Evolutionary conservation across 2,888 invertebrate genomes (phyloP), one percentile per base, ranked within the genome.

Genomic region (Danaus chrysippus): DNA sequence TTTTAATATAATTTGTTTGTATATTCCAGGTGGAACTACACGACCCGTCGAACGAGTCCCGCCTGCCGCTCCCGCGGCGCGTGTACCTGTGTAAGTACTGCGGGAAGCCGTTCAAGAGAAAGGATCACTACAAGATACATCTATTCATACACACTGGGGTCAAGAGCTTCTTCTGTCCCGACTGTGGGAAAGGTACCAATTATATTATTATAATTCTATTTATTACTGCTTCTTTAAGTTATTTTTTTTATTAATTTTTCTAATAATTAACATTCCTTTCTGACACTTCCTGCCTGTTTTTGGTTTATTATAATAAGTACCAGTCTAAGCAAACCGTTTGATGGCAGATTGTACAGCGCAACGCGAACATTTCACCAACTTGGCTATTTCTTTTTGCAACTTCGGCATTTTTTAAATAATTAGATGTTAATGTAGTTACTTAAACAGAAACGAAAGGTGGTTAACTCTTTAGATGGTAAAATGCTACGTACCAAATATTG

Each of bases 111-210:
- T 91, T 91, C 84, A 84, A 84, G 63, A 77, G 91, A 68, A 87
- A 89, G 77, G 91, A 91, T 74, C 90, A 90, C 69, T 90, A 86
- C 78, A 88, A 87, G 74, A 90, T 89, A 71, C 91, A 91, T 56
- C 76, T 87, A 49, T 82, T 88, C 69, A 86, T 89, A 69, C 91
- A 90, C 71, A 89, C 91, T 1, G 91, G 91, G 0, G 71, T 87
- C 71, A 86, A 85, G 72, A 82, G 84, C 0, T 87, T 87, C 82
- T 90, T 89, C 81, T 91, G 90, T 58, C 73, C 82, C 0, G 79
- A 84, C 6, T 91, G 90, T 61, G 86, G 86, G 70, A 91, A 88
- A 81, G 90, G 90, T 89, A 61, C 52, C 55, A 11, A 1, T 17
- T 9, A 34, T 54, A 12, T 34, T 34, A 5, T 34, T 11, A 56